Evolutionary conservation across 2,797 vertebrate genomes (phyloP), one percentile per base, ranked within the genome.

Genomic region (Hypotaenidia philippensis): DNA sequence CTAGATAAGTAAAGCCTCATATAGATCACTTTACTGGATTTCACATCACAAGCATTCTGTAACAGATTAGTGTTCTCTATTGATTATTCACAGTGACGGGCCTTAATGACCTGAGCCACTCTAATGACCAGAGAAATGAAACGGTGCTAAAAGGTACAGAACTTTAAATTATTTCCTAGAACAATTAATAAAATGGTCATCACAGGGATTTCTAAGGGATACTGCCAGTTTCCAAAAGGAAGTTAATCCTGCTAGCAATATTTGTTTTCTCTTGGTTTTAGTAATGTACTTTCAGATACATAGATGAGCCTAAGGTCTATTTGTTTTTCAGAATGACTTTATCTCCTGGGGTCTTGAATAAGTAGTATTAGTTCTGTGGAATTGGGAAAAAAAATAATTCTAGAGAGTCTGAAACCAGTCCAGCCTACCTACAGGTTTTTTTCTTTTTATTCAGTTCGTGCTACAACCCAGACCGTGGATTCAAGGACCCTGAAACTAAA

Each of bases 221-320:
- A 96, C 87, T 95, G 79, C 96, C 91, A 44, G 68, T 84, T 96
- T 92, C 95, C 94, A 80, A 93, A 94, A 83, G 74, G 78, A 96
- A 97, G 83, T 96, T 95, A 96, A 97, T 97, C 87, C 95, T 95
- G 86, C 86, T 94, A 83, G 91, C 83, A 96, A 93, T 91, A 93
- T 92, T 95, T 92, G 63, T 95, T 97, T 97, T 95, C 72, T 91
- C 94, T 95, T 18, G 13, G 75, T 52, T 89, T 96, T 91, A 93
- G 83, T 77, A 89, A 69, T 65, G 65, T 60, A 79, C 84, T 94
- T 95, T 63, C 91, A 96, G 95, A 96, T 78, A 93, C 76, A 71
- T 15, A 95, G 78, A 95, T 75, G 89, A 92, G 85, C 74, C 61
- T 63, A 32, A 75, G 41, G 53, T 75, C 68, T 92, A 66, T 91